Percentiles rank a stretch among this genome's conserved stretches.
Conservation (phyloP, 2,113 vertebrate genomes). For the Tachycineta bicolor region DNA sequence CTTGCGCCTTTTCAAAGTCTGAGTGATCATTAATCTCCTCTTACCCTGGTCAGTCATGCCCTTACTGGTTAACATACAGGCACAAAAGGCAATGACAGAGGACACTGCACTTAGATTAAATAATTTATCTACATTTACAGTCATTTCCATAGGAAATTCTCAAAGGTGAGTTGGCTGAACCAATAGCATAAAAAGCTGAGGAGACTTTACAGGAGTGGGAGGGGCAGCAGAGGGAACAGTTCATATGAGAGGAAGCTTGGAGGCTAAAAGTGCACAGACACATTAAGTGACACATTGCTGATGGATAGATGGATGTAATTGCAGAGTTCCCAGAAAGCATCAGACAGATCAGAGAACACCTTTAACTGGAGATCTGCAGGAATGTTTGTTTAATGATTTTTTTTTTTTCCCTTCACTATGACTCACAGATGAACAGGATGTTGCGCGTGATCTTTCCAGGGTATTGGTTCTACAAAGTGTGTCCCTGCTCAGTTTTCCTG, state of each 20-base stretch:
- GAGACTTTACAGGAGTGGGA: neutral
- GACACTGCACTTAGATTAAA: neutral
- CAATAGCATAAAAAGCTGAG: neutral
- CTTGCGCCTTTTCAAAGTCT: neutral
- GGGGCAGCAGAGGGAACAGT: neutral
- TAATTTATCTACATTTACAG: neutral
- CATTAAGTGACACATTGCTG: neutral
- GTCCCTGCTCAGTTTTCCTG: neutral
- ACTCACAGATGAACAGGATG: neutral
- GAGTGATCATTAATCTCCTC: neutral
- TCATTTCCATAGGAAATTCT: neutral
- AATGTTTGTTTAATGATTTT: neutral
- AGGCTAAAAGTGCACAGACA: neutral
- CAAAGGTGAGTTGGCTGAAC: neutral
- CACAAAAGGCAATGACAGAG: neutral
- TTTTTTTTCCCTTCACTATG: neutral
- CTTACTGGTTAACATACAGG: neutral
- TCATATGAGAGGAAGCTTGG: neutral
- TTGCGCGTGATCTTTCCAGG: neutral
- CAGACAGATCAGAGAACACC: neutral
- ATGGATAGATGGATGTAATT: neutral
- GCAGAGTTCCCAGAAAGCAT: neutral
- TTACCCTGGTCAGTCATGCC: neutral
- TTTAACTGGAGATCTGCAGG: neutral
- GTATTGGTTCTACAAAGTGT: neutral